phyloP scores from a whole-genome alignment of 1,140 invertebrate species.

The Aphelenchoides besseyi region DNA sequence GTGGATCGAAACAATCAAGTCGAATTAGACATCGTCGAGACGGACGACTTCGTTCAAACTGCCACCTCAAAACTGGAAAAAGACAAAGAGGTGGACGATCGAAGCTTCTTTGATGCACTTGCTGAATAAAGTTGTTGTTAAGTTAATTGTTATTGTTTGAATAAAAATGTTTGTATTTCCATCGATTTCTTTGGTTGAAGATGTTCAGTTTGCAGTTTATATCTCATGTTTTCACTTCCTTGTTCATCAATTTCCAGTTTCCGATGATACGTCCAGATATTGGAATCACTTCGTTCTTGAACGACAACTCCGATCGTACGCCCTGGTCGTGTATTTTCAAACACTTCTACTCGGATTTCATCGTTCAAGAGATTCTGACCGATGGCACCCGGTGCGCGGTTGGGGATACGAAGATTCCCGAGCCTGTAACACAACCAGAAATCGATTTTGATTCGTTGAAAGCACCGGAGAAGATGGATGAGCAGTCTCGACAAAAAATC shows the following conservation, averaged over 20 bases:
- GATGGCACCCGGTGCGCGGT: not conserved
- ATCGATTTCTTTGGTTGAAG: not conserved
- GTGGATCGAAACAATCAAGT: not conserved
- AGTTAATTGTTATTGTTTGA: not conserved
- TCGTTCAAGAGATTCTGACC: conserved; percentile 41
- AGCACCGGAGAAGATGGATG: conserved; percentile 9
- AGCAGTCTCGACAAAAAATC: conserved; percentile 15
- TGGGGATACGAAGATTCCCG: conserved; percentile 2
- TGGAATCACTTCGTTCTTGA: conserved; percentile 9
- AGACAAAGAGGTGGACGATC: not conserved
- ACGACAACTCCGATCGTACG: not conserved
- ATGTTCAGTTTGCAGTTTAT: not conserved
- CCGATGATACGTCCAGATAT: conserved; percentile 18
- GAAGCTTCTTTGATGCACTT: not conserved
- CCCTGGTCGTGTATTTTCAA: conserved; percentile 38
- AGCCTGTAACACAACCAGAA: not conserved
- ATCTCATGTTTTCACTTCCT: not conserved
- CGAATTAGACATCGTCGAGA: not conserved
- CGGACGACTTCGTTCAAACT: not conserved
- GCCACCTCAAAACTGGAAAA: not conserved
- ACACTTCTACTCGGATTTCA: conserved; percentile 40
- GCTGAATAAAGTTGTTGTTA: conserved; percentile 13
- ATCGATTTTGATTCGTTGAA: conserved; percentile 19
- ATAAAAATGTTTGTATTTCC: conserved; percentile 4
- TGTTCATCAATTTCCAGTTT: not conserved